Evolutionary conservation across 1,140 invertebrate genomes (phyloP).

Genomic region (Lucilia sericata): DNA sequence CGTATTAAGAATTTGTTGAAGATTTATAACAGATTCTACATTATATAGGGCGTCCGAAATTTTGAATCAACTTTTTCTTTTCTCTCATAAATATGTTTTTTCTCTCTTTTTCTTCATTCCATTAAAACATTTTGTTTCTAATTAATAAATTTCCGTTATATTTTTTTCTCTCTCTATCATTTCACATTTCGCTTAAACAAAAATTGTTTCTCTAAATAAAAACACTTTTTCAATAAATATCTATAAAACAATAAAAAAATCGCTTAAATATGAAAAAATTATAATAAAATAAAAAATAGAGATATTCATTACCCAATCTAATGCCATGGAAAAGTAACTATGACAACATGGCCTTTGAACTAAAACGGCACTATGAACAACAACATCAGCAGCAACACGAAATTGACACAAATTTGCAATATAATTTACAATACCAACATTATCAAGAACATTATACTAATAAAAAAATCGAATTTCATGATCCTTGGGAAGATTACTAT

Average conservation of each 20-base stretch:
- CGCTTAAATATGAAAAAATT: not conserved
- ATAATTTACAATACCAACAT: constrained; percentile 38
- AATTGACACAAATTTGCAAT: constrained; percentile 39
- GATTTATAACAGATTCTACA: no score
- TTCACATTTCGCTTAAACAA: not conserved
- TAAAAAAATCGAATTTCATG: constrained; percentile 60
- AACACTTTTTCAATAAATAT: not conserved
- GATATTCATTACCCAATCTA: constrained; percentile 18
- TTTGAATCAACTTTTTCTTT: no score
- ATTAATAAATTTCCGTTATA: not conserved
- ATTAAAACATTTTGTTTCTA: not conserved
- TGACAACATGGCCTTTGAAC: not conserved
- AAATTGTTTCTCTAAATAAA: not conserved
- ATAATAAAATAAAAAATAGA: constrained; percentile 20
- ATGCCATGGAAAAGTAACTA: constrained; percentile 33
- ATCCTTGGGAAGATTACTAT: constrained; percentile 73
- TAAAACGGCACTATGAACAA: constrained; percentile 47
- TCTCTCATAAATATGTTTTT: no score
- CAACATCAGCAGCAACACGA: constrained; percentile 52
- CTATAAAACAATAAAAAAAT: not conserved
- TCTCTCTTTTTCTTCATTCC: no score
- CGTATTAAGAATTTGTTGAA: no score
- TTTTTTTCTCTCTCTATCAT: not conserved
- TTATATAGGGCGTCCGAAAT: no score
- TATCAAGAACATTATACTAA: constrained; percentile 43